Base-by-base conservation (phyloP, 2,888 invertebrate species). In the Cyrtodaria siliqua region DNA sequence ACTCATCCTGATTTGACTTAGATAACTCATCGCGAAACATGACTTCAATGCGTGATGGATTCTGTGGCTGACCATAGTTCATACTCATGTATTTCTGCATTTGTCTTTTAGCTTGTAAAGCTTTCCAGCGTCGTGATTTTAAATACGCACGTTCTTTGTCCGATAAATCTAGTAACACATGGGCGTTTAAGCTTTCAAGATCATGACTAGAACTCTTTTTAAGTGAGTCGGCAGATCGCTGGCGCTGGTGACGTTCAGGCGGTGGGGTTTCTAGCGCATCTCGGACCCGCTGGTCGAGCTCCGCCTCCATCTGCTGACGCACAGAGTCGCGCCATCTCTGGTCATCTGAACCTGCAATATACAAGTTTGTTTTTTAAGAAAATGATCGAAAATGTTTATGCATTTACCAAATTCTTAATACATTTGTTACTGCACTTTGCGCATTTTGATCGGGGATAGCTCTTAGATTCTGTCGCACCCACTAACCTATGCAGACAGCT, bases 291-390 rank as follows among this genome's bases (percentile, higher is more conserved):
- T 86, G 86, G 47, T 89, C 88, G 38, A 92, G 81, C 52, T 92
- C 92, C 16, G 86, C 87, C 75, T 92, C 92, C 86, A 92, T 91
- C 76, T 92, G 89, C 52, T 83, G 76, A 20, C 89, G 82, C 55
- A 92, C 89, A 3, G 85, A 77, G 63, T 90, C 87, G 66, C 87
- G 81, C 91, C 91, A 91, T 83, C 77, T 79, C 9, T 87, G 82
- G 47, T 87, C 88, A 72, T 90, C 90, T 69, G 86, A 69, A 61
- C 82, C 82, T 81, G 63, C 9, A 71, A 57, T 12, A 38, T 16
- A 38, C 9, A 20, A 53, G 44, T 20, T 12, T 40, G 14, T n/a
- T n/a, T n/a, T n/a, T n/a, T n/a, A n/a, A n/a, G n/a, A n/a, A n/a
- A n/a, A n/a, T n/a, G n/a, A n/a, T n/a, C n/a, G n/a, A n/a, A n/a